Evolutionary conservation across 2,113 vertebrate species (phyloP).

Genomic region (Arenaria interpres): DNA sequence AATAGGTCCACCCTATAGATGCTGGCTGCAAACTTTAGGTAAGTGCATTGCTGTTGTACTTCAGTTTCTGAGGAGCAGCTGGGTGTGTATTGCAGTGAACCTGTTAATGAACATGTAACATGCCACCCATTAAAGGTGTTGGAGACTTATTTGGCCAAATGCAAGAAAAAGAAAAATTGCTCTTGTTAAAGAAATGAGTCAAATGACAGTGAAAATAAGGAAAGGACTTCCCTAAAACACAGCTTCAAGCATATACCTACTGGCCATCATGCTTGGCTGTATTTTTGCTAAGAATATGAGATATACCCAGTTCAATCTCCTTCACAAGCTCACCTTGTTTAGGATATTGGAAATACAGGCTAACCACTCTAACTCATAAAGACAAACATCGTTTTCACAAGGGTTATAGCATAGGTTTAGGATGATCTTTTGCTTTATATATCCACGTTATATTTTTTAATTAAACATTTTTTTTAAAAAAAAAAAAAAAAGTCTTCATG

Average conservation of each 20-base stretch:
- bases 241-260: background rate
- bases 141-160: background rate
- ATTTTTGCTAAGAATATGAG: background rate
- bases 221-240: background rate
- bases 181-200: background rate
- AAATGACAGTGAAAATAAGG: background rate
- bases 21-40: background rate
- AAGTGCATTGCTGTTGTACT: fast-evolving
- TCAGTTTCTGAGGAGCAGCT: background rate
- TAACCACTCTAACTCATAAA: background rate
- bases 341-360: background rate
- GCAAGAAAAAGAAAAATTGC: background rate
- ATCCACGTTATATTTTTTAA: background rate
- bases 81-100: fast-evolving
- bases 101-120: background rate
- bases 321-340: background rate
- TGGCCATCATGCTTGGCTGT: background rate
- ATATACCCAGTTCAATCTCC: background rate
- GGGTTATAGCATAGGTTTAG: background rate
- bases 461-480: background rate
- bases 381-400: background rate
- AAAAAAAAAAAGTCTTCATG: background rate
- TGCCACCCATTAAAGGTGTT: background rate
- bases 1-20: background rate
- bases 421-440: background rate